Conservation (phyloP, 35 echinoderm and acorn worm genomes). For the Lytechinus variegatus region DNA sequence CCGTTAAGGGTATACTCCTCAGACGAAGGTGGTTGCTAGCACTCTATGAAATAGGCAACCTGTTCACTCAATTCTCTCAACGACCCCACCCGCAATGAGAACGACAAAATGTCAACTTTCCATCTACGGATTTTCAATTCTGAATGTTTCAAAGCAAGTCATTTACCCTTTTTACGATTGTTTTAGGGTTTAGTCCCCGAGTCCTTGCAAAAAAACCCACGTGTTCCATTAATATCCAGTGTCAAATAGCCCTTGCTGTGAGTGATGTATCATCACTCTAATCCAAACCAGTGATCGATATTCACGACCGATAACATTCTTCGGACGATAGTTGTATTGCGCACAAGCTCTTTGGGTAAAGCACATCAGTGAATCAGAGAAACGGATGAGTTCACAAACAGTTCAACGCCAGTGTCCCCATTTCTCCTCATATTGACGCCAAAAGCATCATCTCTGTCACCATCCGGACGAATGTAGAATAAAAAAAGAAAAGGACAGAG, state of each 20-base stretch:
- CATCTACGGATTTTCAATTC: constrained; percentile 21
- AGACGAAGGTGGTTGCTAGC: constrained; percentile 2
- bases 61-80: not conserved
- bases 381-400: constrained; percentile 27
- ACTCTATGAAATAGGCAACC: not conserved
- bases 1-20: not conserved
- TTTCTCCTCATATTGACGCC: not conserved
- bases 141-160: not conserved
- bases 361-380: constrained; percentile 22
- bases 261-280: not conserved
- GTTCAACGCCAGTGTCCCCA: constrained; percentile 33
- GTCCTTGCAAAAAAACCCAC: not conserved
- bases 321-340: not conserved
- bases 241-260: not conserved
- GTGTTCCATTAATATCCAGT: not conserved
- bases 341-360: not conserved
- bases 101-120: not conserved
- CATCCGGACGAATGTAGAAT: constrained; percentile 28
- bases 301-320: constrained; percentile 21
- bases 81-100: constrained; percentile 13
- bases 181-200: not conserved
- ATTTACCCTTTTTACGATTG: not conserved
- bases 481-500: not conserved
- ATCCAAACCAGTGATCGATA: not conserved
- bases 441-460: constrained; percentile 20